These are phyloP conservation scores for Crocallis elinguaria DNA, from an alignment of 2,888 invertebrate species.

Conservation along the genomic window DNA sequence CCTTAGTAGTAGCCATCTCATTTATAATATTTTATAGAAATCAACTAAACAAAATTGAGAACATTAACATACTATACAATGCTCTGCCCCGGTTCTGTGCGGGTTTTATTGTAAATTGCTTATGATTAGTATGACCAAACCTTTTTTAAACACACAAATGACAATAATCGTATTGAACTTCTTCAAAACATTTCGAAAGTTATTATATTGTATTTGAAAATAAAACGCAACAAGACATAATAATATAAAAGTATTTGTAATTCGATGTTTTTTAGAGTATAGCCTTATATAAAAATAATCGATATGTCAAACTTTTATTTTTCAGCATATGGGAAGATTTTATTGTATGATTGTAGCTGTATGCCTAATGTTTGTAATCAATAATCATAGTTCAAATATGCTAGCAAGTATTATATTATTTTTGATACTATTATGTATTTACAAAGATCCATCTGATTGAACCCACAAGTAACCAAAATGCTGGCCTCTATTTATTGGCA, in stretches of 20 bases:
- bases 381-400: too few relatives aligned
- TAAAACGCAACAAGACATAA: neutral
- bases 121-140: slow-evolving; percentile 70
- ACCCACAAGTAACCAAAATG: too few relatives aligned
- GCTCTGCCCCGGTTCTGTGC: slow-evolving; percentile 69
- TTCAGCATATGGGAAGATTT: too few relatives aligned
- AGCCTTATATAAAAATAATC: too few relatives aligned
- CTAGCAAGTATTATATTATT: too few relatives aligned
- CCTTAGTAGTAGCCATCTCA: slow-evolving; percentile 83
- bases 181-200: slow-evolving; percentile 15
- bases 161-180: slow-evolving; percentile 35
- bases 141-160: slow-evolving; percentile 38
- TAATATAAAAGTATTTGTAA: neutral
- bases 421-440: too few relatives aligned
- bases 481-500: too few relatives aligned
- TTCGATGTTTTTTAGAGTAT: too few relatives aligned
- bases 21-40: slow-evolving; percentile 85
- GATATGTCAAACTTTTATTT: too few relatives aligned
- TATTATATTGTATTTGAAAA: neutral
- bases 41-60: slow-evolving; percentile 81
- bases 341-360: too few relatives aligned
- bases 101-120: slow-evolving; percentile 73
- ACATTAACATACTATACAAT: slow-evolving; percentile 77
- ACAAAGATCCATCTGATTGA: too few relatives aligned
- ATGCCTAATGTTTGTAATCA: too few relatives aligned